Conservation (phyloP, 1,140 invertebrate genomes). For the Paramacrobiotus metropolitanus region DNA sequence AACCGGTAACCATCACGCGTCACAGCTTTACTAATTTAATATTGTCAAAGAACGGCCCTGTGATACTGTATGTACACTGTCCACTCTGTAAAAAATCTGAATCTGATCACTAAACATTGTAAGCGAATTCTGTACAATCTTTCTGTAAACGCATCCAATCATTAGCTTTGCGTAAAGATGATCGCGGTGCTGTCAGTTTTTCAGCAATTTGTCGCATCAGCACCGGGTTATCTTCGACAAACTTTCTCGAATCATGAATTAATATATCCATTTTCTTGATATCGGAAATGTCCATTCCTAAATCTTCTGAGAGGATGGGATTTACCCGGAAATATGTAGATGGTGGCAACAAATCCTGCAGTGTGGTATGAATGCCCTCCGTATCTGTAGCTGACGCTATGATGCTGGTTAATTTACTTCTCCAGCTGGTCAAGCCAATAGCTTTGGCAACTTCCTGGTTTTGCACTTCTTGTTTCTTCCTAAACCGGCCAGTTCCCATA, state of each 20-base stretch:
- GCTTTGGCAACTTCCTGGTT: conserved; percentile 15
- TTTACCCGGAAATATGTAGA: conserved; percentile 66
- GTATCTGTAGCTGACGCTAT: conserved; percentile 72
- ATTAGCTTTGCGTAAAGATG: background rate
- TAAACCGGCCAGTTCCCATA: conserved; percentile 49
- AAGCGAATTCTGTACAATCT: background rate
- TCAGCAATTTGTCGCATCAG: background rate
- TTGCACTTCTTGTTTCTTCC: conserved; percentile 19
- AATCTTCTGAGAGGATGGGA: conserved; percentile 57
- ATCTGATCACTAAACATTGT: too few species aligned
- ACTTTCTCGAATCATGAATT: background rate
- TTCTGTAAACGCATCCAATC: background rate
- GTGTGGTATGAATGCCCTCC: conserved; percentile 55
- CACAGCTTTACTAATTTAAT: too few species aligned
- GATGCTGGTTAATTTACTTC: conserved; percentile 55
- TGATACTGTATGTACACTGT: too few species aligned
- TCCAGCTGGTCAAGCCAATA: conserved; percentile 22
- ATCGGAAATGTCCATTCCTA: conserved; percentile 36
- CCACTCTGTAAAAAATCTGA: too few species aligned
- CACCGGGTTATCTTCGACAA: background rate
- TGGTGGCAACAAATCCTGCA: conserved; percentile 53
- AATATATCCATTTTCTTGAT: background rate
- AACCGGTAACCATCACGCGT: too few species aligned
- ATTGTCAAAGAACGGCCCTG: too few species aligned
- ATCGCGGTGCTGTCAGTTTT: background rate